phyloP scores from a whole-genome alignment of 2,888 invertebrate species.

The Bembecia ichneumoniformis region DNA sequence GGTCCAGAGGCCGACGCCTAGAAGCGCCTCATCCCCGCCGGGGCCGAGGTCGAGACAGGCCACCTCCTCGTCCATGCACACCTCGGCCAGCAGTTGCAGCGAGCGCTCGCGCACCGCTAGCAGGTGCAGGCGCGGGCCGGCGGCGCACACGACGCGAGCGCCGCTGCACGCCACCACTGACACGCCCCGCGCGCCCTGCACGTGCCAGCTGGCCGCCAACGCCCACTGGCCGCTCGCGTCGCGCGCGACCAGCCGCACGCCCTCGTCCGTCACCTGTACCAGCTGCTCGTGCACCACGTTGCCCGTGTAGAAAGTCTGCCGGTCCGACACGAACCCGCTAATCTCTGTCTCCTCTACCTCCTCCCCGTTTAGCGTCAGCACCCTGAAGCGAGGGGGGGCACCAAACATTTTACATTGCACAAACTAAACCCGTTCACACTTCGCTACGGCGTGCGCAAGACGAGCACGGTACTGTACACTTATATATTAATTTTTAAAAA shows the following conservation, averaged over 20 bases:
- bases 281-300: conserved; percentile 90
- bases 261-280: conserved; percentile 74
- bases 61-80: conserved; percentile 91
- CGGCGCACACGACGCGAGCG: conserved; percentile 84
- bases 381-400: conserved; percentile 70
- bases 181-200: conserved; percentile 82
- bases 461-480: no score
- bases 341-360: conserved; percentile 98
- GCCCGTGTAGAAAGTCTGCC: conserved; percentile 95
- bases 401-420: conserved; percentile 1
- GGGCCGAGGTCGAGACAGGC: conserved; percentile 96
- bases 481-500: no score
- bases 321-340: conserved; percentile 89
- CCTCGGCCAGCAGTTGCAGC: conserved; percentile 45
- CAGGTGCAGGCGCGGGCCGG: conserved; percentile 87
- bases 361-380: conserved; percentile 91
- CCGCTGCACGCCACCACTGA: conserved; percentile 87
- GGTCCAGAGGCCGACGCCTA: conserved; percentile 97
- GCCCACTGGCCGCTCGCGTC: conserved; percentile 54
- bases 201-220: conserved; percentile 79
- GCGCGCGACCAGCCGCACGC: conserved; percentile 37
- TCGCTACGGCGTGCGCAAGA: no score
- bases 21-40: conserved; percentile 76
- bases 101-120: conserved; percentile 23
- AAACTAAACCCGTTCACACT: no score